Evolutionary conservation across 2,888 invertebrate genomes (phyloP).

Genomic region (Agrochola circellaris): DNA sequence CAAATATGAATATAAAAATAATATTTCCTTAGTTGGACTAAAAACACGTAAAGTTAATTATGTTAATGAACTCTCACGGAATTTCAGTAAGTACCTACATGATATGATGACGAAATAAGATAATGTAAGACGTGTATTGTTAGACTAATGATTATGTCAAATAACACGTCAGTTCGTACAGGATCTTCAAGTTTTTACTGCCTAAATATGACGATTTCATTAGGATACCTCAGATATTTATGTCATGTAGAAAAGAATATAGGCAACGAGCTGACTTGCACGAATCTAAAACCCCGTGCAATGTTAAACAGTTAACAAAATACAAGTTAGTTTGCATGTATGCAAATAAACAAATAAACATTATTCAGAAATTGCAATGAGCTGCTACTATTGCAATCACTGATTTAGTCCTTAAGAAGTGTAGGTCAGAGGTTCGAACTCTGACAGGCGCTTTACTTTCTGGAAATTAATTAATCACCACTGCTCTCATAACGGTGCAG

Average conservation of each 20-base stretch:
- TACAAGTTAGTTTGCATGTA: background rate
- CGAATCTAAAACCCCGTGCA: background rate
- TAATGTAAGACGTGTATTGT: slow-evolving; percentile 58
- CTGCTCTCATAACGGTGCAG: background rate
- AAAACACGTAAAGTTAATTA: slow-evolving; percentile 39
- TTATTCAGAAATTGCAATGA: background rate
- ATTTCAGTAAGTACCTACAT: slow-evolving; percentile 41
- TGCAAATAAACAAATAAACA: background rate
- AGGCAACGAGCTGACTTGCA: background rate
- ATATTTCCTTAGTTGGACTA: slow-evolving; percentile 5
- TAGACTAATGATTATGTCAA: slow-evolving; percentile 58
- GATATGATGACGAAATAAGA: slow-evolving; percentile 49
- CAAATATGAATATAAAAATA: slow-evolving; percentile 7
- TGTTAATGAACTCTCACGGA: slow-evolving; percentile 43
- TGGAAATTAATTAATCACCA: background rate
- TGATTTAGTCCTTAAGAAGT: no score
- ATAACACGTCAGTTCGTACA: slow-evolving; percentile 51
- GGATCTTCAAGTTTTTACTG: slow-evolving; percentile 48
- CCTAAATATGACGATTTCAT: slow-evolving; percentile 28
- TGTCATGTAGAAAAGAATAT: slow-evolving; percentile 15
- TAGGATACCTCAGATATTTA: slow-evolving; percentile 11
- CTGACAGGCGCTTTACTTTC: background rate
- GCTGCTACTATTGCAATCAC: no score
- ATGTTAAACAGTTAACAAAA: background rate
- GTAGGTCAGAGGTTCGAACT: background rate